Base-by-base conservation (phyloP, 1,140 invertebrate species). In the Saxidomus purpurata region DNA sequence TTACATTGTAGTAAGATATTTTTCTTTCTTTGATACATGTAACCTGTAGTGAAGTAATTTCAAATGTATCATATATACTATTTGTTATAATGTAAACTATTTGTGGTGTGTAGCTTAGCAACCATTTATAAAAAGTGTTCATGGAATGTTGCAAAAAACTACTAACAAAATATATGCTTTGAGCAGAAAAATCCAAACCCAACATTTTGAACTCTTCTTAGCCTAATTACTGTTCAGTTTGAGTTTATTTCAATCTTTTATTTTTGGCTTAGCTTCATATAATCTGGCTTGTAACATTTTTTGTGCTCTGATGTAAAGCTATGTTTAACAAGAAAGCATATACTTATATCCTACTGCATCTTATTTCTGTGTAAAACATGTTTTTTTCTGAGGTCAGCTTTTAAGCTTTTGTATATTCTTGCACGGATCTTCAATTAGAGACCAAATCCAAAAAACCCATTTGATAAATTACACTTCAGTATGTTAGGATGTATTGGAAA, bases 401-500 rank as follows among this genome's bases (percentile, higher is more conserved):
- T 6, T n/a, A 71, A 71, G 67, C 67, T 71, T 71, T 71, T 13
- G 34, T 71, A 71, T 71, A 71, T 71, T 71, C 67, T 71, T 71
- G 67, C 67, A 71, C 67, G n/a, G 28, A 55, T 22, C 52, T 55
- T 55, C 19, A 55, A 55, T 11, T 47, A 47, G 8, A 47, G n/a
- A n/a, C n/a, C n/a, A n/a, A n/a, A n/a, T n/a, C n/a, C n/a, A n/a
- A n/a, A n/a, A n/a, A n/a, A n/a, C n/a, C n/a, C n/a, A n/a, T n/a
- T n/a, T n/a, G n/a, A n/a, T n/a, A n/a, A n/a, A n/a, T n/a, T n/a
- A n/a, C n/a, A n/a, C n/a, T n/a, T n/a, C n/a, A n/a, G n/a, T n/a
- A n/a, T n/a, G n/a, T n/a, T n/a, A n/a, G n/a, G n/a, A n/a, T n/a
- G n/a, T n/a, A n/a, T n/a, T n/a, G n/a, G n/a, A n/a, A n/a, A n/a